phyloP scores from a whole-genome alignment of 2,888 invertebrate genomes.

The Sarcophaga caerulescens region DNA sequence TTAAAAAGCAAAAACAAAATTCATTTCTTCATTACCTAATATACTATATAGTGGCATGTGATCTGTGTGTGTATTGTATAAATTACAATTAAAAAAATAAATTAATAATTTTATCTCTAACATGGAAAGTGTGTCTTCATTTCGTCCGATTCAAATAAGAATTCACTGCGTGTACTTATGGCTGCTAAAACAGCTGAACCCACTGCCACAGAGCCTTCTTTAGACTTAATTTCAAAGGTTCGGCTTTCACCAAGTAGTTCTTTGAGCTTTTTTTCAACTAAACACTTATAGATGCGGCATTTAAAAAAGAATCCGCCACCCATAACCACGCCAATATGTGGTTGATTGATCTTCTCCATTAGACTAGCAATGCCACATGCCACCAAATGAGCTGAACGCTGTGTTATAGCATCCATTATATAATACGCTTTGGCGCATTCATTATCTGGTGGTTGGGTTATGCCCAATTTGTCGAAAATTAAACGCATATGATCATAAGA shows the following conservation, averaged over 20 bases:
- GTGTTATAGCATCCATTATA: conserved; percentile 93
- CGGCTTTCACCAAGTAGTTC: neutral
- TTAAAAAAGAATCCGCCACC: conserved; percentile 38
- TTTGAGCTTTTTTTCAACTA: conserved; percentile 1
- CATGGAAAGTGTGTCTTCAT: neutral
- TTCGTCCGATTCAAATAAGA: conserved; percentile 19
- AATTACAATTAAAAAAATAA: neutral
- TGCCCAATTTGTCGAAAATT: conserved; percentile 89
- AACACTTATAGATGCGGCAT: neutral
- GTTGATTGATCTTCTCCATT: conserved; percentile 92
- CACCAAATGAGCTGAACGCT: conserved; percentile 94
- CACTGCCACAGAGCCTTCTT: conserved; percentile 5
- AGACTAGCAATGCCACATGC: conserved; percentile 93
- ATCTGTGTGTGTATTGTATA: too few relatives aligned
- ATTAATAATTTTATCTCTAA: neutral
- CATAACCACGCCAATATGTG: conserved; percentile 88
- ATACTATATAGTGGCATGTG: too few relatives aligned
- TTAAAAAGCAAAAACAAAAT: too few relatives aligned
- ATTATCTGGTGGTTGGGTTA: conserved; percentile 85
- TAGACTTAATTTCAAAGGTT: conserved; percentile 35
- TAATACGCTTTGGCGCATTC: conserved; percentile 95
- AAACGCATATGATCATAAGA: conserved; percentile 88
- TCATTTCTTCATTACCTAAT: too few relatives aligned
- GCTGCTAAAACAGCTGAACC: conserved; percentile 43
- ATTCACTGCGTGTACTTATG: conserved; percentile 29